Percentiles rank a stretch among this genome's conserved stretches.
Evolutionary conservation across 1,140 invertebrate species (phyloP).

Genomic region (Hylaeus volcanicus): DNA sequence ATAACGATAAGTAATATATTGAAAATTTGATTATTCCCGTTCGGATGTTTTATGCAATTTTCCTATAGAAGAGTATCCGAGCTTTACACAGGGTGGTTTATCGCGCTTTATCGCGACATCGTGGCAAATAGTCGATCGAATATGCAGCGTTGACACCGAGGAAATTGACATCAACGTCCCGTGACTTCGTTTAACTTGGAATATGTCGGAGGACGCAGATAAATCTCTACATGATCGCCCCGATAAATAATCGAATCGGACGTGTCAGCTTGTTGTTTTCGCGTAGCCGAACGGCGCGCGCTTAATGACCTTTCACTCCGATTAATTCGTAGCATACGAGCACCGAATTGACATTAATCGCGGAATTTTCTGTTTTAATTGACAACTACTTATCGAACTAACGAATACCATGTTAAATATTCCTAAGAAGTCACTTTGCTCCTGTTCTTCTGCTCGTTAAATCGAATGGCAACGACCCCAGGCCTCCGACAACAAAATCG

Average conservation of each 20-base stretch:
- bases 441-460: background rate
- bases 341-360: background rate
- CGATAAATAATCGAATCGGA: slow-evolving; percentile 46
- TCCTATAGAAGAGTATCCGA: background rate
- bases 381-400: too few relatives aligned
- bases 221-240: slow-evolving; percentile 41
- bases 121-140: slow-evolving; percentile 46
- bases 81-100: background rate
- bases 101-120: slow-evolving; percentile 28
- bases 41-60: too few relatives aligned
- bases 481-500: background rate
- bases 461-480: background rate
- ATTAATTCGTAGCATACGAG: background rate
- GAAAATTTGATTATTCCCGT: too few relatives aligned
- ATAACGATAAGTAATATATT: too few relatives aligned
- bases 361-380: background rate
- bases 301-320: slow-evolving; percentile 6
- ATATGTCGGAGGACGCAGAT: slow-evolving; percentile 37
- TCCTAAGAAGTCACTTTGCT: too few relatives aligned
- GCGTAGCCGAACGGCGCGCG: background rate
- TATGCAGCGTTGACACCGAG: slow-evolving; percentile 44
- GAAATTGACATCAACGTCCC: slow-evolving; percentile 50
- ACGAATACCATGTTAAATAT: too few relatives aligned
- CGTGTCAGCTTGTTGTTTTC: slow-evolving; percentile 5
- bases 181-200: slow-evolving; percentile 45